Conservation (phyloP, 2,888 invertebrate species). For the Phyllotreta cruciferae region DNA sequence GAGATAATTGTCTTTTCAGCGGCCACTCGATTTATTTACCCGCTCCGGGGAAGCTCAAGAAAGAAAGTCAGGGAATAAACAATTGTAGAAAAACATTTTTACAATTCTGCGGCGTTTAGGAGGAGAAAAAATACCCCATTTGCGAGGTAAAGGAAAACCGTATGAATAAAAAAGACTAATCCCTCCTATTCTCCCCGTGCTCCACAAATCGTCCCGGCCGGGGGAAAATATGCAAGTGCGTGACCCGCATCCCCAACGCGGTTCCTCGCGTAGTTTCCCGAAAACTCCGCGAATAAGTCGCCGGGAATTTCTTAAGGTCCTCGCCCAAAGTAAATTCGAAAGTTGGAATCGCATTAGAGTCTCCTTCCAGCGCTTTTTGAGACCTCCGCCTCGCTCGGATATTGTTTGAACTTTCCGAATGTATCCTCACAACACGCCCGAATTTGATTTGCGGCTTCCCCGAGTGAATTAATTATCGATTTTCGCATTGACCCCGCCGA, state of each 20-base stretch:
- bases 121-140: background rate
- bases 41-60: too few species aligned
- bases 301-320: constrained; percentile 12
- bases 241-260: constrained; percentile 9
- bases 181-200: constrained; percentile 10
- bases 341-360: constrained; percentile 20
- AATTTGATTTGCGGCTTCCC: constrained; percentile 30
- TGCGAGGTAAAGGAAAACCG: constrained; percentile 1
- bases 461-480: constrained; percentile 34
- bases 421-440: constrained; percentile 25
- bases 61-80: too few species aligned
- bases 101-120: background rate
- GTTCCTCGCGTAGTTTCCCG: constrained; percentile 6
- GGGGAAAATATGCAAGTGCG: constrained; percentile 25
- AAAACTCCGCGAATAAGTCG: too few species aligned
- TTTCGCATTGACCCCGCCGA: constrained; percentile 12
- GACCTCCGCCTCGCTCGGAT: constrained; percentile 2
- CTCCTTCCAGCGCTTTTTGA: constrained; percentile 7
- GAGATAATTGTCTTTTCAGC: too few species aligned
- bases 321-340: constrained; percentile 9
- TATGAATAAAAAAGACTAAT: constrained; percentile 21
- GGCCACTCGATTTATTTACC: too few species aligned
- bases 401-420: constrained; percentile 17
- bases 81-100: background rate
- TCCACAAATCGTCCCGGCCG: constrained; percentile 12